Conservation (phyloP, 2,888 invertebrate species). For the Biston betularia region DNA sequence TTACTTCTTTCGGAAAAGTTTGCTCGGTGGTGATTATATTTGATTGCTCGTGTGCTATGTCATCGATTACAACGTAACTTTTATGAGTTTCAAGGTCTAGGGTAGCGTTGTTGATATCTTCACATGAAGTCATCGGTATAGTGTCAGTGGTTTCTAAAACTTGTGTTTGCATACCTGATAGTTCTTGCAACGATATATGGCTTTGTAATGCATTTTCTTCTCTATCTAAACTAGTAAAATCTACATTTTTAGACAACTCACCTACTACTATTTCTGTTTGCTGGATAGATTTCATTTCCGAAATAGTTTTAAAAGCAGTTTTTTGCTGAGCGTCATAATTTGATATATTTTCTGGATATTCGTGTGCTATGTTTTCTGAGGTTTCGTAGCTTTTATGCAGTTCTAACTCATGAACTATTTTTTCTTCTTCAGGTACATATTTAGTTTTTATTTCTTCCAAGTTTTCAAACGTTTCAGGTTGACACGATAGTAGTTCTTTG, state of each 20-base stretch:
- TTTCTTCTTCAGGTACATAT: conserved; percentile 50
- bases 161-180: conserved; percentile 57
- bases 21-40: conserved; percentile 65
- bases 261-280: conserved; percentile 58
- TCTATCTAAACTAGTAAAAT: conserved; percentile 41
- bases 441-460: conserved; percentile 47
- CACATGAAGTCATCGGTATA: conserved; percentile 47
- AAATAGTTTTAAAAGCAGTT: conserved; percentile 54
- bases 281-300: conserved; percentile 62
- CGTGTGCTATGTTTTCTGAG: conserved; percentile 59
- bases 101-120: conserved; percentile 56
- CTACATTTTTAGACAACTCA: conserved; percentile 56
- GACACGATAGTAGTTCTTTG: conserved; percentile 59
- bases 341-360: conserved; percentile 52
- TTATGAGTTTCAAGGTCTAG: conserved; percentile 63
- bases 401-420: conserved; percentile 56
- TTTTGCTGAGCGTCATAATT: conserved; percentile 27
- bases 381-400: conserved; percentile 64
- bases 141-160: conserved; percentile 59
- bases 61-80: conserved; percentile 64
- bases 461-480: conserved; percentile 64
- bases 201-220: conserved; percentile 60
- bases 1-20: conserved; percentile 71
- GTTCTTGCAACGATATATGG: conserved; percentile 59
- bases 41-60: conserved; percentile 74